Evolutionary conservation across 2,113 vertebrate species (phyloP), one percentile per base, ranked within the genome.

Genomic region (Chaetodon trifascialis): DNA sequence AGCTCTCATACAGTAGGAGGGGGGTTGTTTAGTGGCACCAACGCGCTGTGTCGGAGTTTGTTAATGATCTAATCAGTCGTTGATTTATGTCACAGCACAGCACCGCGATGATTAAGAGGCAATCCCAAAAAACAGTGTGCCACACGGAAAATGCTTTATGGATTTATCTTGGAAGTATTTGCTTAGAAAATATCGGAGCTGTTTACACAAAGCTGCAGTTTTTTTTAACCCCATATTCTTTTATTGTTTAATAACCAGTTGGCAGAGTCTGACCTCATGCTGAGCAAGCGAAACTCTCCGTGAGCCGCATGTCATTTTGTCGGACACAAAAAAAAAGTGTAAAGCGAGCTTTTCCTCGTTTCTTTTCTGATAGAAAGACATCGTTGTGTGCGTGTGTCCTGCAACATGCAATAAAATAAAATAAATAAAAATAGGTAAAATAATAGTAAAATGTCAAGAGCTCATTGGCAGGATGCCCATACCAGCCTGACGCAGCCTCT

Each of bases 381-480:
- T 58, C 12, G 5, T 11, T 17, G 21, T 10, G 9, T 10, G 15
- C n/a, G n/a, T 60, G 47, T 49, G 62, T 25, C 38, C 30, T 76
- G 62, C 16, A 66, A 67, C 23, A 44, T 68, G 16, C 2, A 49
- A 51, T 11, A 36, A 17, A 40, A 1, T 21, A 52, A 21, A 2
- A 21, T 1, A 6, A 42, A 42, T 4, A 4, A 51, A 16, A 49
- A 49, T 38, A 1, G 15, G 14, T 8, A 11, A 16, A 52, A 38
- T 3, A 64, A 49, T 44, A 49, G 19, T 3, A 51, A 55, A 52
- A 52, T 23, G 14, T 30, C 52, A 51, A 49, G 8, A 59, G 51
- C 44, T 56, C 36, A 66, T 71, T 42, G 23, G 9, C 71, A 82
- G 21, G 40, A 60, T 67, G 64, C 66, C 55, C 52, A 38, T 4